Conservation (phyloP, 2,113 vertebrate species). For the Misgurnus mizolepis region DNA sequence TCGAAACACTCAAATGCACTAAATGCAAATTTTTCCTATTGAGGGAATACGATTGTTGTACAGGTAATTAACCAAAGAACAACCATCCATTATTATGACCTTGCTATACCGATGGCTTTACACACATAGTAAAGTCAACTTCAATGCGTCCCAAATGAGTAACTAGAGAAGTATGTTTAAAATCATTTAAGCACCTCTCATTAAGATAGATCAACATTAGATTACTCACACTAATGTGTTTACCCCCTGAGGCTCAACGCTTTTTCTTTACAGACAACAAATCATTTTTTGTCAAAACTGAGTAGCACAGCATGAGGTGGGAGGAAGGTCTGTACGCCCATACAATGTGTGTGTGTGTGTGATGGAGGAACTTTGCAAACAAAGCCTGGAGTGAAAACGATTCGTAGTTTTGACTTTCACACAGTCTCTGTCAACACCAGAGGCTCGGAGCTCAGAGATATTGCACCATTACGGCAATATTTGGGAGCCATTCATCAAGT, state of each 20-base stretch:
- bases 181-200: conserved; percentile 67
- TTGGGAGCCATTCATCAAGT: conserved; percentile 80
- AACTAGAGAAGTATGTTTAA: conserved; percentile 64
- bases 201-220: conserved; percentile 73
- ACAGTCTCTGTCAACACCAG: conserved; percentile 67
- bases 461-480: conserved; percentile 71
- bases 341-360: not conserved
- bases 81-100: conserved; percentile 46
- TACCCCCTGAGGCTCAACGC: conserved; percentile 46
- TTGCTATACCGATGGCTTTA: conserved; percentile 45
- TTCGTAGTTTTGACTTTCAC: conserved; percentile 73
- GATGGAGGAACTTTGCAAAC: conserved; percentile 68
- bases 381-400: conserved; percentile 62
- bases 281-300: conserved; percentile 73
- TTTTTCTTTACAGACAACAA: conserved; percentile 67
- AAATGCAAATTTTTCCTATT: conserved; percentile 10
- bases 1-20: not conserved
- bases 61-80: conserved; percentile 39
- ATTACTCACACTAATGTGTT: conserved; percentile 73
- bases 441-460: conserved; percentile 54
- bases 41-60: conserved; percentile 23
- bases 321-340: conserved; percentile 17
- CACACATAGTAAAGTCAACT: conserved; percentile 57
- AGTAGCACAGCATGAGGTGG: conserved; percentile 66
- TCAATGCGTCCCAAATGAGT: conserved; percentile 39